These are phyloP conservation scores for Macrosoma leucophasiata DNA, from an alignment of 2,888 invertebrate species.

Conservation along the genomic window DNA sequence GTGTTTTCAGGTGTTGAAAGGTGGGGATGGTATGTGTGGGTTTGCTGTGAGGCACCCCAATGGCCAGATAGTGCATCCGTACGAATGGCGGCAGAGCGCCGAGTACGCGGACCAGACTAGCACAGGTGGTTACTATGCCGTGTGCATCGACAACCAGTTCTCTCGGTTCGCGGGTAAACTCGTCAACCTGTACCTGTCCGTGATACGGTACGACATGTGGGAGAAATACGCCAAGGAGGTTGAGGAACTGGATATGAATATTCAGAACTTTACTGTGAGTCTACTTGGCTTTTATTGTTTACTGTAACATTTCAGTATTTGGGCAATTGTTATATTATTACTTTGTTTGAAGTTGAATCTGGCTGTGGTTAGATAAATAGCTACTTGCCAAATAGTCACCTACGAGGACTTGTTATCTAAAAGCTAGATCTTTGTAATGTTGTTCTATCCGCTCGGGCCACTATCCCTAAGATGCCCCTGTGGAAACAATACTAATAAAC, in stretches of 20 bases:
- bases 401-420: no score
- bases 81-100: constrained; percentile 91
- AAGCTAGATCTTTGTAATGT: no score
- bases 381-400: no score
- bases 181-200: constrained; percentile 92
- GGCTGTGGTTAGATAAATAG: no score
- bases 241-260: constrained; percentile 89
- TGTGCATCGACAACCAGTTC: constrained; percentile 95
- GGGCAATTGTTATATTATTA: constrained; percentile 8
- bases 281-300: constrained; percentile 10
- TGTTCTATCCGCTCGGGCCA: no score
- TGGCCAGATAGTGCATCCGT: constrained; percentile 90
- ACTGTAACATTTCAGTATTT: constrained; percentile 6
- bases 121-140: constrained; percentile 90
- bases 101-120: constrained; percentile 91
- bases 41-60: constrained; percentile 92
- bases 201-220: constrained; percentile 95
- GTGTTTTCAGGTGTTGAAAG: constrained; percentile 84
- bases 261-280: constrained; percentile 92
- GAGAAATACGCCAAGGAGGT: constrained; percentile 93
- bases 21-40: constrained; percentile 96
- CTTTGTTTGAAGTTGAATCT: no score
- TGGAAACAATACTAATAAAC: no score
- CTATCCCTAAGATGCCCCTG: no score
- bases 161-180: constrained; percentile 93